These are phyloP conservation scores for Alca torda DNA, from an alignment of 2,797 vertebrate genomes.

Conservation along the genomic window DNA sequence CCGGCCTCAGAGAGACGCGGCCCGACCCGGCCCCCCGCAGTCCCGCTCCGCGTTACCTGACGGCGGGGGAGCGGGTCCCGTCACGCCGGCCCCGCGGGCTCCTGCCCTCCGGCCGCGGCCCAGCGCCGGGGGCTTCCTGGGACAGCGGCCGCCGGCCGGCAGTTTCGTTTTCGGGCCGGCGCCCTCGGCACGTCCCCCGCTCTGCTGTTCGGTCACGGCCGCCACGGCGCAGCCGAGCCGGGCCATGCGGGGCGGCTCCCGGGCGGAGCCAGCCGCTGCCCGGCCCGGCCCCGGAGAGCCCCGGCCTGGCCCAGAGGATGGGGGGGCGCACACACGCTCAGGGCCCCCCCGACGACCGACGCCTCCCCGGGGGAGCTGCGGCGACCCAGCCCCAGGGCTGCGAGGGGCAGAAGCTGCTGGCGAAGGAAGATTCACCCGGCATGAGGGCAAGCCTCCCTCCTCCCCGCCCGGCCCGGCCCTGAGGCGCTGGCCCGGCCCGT, in stretches of 20 bases:
- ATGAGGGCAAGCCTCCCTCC: neutral
- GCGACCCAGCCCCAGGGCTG: neutral
- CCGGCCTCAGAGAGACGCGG: neutral
- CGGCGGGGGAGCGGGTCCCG: neutral
- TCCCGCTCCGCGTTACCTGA: neutral
- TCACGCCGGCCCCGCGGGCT: neutral
- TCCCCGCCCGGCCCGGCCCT: neutral
- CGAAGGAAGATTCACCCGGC: neutral
- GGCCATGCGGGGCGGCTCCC: neutral
- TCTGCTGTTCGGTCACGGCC: neutral
- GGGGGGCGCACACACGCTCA: too few species aligned
- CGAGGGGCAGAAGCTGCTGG: neutral
- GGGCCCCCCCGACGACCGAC: neutral
- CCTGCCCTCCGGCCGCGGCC: neutral
- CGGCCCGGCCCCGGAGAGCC: neutral
- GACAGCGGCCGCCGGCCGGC: too few species aligned
- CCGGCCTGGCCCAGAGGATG: neutral
- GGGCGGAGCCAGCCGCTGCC: neutral
- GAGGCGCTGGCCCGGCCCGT: neutral
- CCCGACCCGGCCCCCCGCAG: too few species aligned
- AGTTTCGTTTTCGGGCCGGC: neutral
- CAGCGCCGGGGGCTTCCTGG: neutral
- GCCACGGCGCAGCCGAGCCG: neutral
- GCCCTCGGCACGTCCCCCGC: neutral
- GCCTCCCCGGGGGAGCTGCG: neutral